A percentile compares a stretch with the other conserved stretches of the same genome.
phyloP scores from a whole-genome alignment of 2,888 invertebrate species.

The Julus scandinavius region DNA sequence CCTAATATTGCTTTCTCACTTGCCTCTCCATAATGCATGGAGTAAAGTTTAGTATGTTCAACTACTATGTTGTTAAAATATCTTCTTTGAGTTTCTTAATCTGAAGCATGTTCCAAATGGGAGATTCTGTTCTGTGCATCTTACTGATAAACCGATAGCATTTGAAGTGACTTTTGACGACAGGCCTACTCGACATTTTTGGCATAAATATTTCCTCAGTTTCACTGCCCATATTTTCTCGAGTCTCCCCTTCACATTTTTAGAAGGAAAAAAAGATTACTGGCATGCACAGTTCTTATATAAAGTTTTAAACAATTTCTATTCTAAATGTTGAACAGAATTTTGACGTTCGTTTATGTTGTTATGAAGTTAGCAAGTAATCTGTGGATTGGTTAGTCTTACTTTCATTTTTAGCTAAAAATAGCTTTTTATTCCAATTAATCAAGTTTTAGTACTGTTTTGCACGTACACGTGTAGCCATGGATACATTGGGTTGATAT shows the following conservation, averaged over 20 bases:
- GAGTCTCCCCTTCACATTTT: neutral
- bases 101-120: neutral
- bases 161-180: neutral
- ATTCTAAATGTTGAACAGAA: neutral
- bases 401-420: neutral
- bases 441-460: no score
- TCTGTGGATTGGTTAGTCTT: neutral
- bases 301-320: no score
- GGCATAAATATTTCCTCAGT: neutral
- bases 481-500: no score
- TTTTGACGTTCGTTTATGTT: neutral
- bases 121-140: neutral
- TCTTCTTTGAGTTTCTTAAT: constrained; percentile 8
- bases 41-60: neutral
- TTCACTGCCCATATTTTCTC: neutral
- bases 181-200: neutral
- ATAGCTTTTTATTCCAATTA: no score
- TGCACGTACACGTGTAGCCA: no score
- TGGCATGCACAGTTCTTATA: neutral
- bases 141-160: neutral
- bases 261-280: neutral
- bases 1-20: constrained; percentile 11
- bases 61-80: neutral
- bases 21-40: constrained; percentile 26
- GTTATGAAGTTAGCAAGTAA: neutral